phyloP scores from a whole-genome alignment of 1,140 invertebrate genomes.

The Zaprionus taronus region DNA sequence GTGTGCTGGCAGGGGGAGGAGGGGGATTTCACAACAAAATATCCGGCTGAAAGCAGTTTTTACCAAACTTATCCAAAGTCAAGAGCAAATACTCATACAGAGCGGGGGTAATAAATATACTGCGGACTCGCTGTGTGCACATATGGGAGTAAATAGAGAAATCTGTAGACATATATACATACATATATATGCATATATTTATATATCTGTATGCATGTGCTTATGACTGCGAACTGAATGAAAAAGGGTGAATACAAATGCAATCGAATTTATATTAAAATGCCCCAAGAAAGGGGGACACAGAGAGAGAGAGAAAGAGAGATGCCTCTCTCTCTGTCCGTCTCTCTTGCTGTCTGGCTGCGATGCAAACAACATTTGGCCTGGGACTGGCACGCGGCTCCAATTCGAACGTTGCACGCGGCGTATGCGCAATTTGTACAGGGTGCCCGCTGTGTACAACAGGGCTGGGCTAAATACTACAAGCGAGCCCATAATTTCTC shows the following conservation, averaged over 20 bases:
- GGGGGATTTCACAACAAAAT: conserved; percentile 51
- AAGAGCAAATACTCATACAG: conserved; percentile 59
- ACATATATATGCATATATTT: background rate
- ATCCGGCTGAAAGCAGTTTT: conserved; percentile 80
- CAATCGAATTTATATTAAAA: conserved; percentile 50
- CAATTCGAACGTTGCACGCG: conserved; percentile 47
- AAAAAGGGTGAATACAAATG: conserved; percentile 23
- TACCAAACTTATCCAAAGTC: conserved; percentile 82
- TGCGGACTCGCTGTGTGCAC: conserved; percentile 16
- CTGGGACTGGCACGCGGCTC: conserved; percentile 59
- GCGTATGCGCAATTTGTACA: conserved; percentile 70
- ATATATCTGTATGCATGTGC: conserved; percentile 1
- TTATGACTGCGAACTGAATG: conserved; percentile 5
- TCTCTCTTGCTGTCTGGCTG: background rate
- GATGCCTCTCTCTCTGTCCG: background rate
- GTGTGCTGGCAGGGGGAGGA: background rate
- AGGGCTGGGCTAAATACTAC: background rate
- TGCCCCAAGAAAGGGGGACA: background rate
- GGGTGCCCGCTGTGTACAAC: background rate
- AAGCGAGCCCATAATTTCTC: conserved; percentile 26
- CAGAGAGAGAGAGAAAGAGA: background rate
- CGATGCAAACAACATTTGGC: conserved; percentile 17
- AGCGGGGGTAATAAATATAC: conserved; percentile 41
- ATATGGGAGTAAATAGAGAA: conserved; percentile 11
- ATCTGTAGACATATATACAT: conserved; percentile 6